Base-by-base conservation (phyloP, 2,797 vertebrate species). In the Enteromius treurensis region DNA sequence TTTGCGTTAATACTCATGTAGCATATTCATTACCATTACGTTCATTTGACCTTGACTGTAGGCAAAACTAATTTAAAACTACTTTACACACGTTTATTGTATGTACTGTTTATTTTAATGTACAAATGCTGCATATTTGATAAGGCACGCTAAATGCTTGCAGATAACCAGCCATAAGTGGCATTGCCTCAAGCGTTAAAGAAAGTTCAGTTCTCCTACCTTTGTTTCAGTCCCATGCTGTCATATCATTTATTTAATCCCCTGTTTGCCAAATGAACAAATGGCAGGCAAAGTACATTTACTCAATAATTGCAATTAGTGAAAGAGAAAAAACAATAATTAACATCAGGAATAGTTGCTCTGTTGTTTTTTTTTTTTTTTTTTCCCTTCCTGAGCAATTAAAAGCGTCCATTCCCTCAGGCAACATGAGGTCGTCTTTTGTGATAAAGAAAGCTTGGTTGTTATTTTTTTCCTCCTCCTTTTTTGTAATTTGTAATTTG, bases 371-470 rank as follows among this genome's bases (percentile, higher is more conserved):
- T 40, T 34, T 3, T 34, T 34, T 3, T 7, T 6, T 37, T 37
- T 42, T 60, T 76, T 47, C 0, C 21, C 26, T 40, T 58, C 17
- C 34, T 14, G 23, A 77, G 81, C 64, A 77, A 82, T 82, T 77
- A 77, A 37, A 76, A 23, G 62, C 34, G 4, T 68, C 73, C 23
- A 26, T 23, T 82, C 79, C 86, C 71, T 55, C 40, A 47, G 89
- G 86, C 87, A 74, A 60, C 81, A 81, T 73, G 51, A 68, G 77
- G 87, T 81, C 79, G 55, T 90, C 84, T 87, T 84, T 91, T 13
- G 84, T 91, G 90, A 89, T 91, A 90, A 91, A 89, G 78, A 75
- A 85, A 40, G 84, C 87, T 91, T 86, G 88, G 77, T 90, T 91
- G 89, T 90, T 40, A 21, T 62, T n/a, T 32, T 60, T 19, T 15